Evolutionary conservation across 2,888 invertebrate genomes (phyloP), one percentile per base, ranked within the genome.

Genomic region (Andrena flavipes): DNA sequence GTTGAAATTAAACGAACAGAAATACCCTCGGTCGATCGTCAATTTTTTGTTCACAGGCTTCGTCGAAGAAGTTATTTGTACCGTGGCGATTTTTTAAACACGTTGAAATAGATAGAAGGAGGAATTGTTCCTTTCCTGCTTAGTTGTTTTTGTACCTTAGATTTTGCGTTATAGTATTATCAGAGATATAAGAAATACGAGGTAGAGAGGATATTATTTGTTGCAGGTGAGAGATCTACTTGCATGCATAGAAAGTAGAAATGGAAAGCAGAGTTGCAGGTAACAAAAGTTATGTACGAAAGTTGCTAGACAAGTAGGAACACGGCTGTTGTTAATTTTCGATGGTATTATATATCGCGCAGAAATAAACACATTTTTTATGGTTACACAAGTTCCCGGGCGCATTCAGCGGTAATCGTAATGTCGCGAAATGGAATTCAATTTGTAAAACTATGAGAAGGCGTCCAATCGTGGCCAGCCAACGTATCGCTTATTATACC

Each of bases 361-460:
- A 33, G 48, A 30, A 62, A 51, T 26, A 60, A 70, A 80, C 59
- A 16, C 13, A 2, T 8, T 10, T 73, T 49, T 42, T 23, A 29
- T 16, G 64, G 59, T 73, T 69, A 33, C 49, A 51, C 70, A 78
- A 71, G 67, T 42, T 5, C 6, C 29, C 20, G 59, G 30, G 51
- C 35, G 54, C 56, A 30, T 51, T 56, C 72, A 35, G 54, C 42
- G 54, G 72, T 29, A 23, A 67, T 42, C 48, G 71, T 54, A 78
- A 73, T 10, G 65, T 62, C 56, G 35, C 7, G 76, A 74, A 86
- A 62, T 68, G 74, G 76, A 83, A 80, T 85, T 79, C 73, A 80
- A 86, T 86, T 86, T 84, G 78, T 79, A 65, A 76, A 77, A 74
- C 76, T 77, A 84, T 77, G 71, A 56, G 76, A 78, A 78, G 70